A percentile compares a stretch with the other conserved stretches of the same genome.
Conservation (phyloP, 2,888 invertebrate species). For the Rhamphomyia laevipes region DNA sequence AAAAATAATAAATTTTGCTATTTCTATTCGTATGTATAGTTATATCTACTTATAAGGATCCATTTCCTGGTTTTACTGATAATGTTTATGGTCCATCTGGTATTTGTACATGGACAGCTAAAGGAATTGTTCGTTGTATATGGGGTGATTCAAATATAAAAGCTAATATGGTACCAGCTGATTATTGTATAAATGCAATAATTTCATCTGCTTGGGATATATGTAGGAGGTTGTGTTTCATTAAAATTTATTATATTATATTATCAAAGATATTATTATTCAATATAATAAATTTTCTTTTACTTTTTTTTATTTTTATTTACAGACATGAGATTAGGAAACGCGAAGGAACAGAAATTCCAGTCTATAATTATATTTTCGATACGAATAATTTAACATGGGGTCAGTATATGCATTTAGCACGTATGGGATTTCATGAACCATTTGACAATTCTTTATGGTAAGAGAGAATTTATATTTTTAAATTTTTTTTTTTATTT, state of each 20-base stretch:
- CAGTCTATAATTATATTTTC: conserved; percentile 38
- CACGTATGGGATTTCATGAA: conserved; percentile 35
- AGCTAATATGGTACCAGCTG: conserved; percentile 37
- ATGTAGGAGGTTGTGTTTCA: conserved; percentile 26
- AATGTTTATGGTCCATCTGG: conserved; percentile 39
- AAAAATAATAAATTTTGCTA: conserved; percentile 1
- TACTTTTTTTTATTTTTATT: not conserved
- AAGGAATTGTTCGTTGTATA: conserved; percentile 36
- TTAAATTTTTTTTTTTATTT: conserved; percentile 8
- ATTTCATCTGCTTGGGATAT: conserved; percentile 38
- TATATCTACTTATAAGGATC: conserved; percentile 39
- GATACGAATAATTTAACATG: conserved; percentile 37
- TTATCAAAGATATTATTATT: not conserved
- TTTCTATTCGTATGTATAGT: conserved; percentile 22
- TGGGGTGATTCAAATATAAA: conserved; percentile 30
- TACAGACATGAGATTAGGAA: conserved; percentile 23
- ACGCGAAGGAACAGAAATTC: conserved; percentile 26
- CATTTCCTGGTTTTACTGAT: conserved; percentile 39
- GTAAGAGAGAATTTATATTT: conserved; percentile 22
- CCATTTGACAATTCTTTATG: conserved; percentile 38
- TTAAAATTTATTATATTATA: not conserved
- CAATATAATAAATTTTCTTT: not conserved
- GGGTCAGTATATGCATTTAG: conserved; percentile 37
- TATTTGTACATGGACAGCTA: conserved; percentile 35
- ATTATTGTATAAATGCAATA: conserved; percentile 39